Conservation (phyloP, 1,140 invertebrate species). For the Drepana arcuata region DNA sequence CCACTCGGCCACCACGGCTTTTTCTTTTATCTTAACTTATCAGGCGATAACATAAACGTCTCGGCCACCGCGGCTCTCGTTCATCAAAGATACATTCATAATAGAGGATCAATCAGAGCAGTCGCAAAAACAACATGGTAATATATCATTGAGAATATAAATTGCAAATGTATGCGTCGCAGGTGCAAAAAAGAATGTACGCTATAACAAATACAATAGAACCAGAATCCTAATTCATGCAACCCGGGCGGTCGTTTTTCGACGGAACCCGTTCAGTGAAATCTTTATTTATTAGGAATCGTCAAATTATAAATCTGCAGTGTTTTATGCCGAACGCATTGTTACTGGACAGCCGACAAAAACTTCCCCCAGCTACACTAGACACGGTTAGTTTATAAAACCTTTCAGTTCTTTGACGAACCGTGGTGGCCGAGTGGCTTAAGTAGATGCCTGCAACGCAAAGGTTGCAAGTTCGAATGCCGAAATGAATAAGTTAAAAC, state of each 20-base stretch:
- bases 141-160: slow-evolving; percentile 25
- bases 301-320: slow-evolving; percentile 53
- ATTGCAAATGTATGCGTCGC: slow-evolving; percentile 63
- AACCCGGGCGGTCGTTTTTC: slow-evolving; percentile 67
- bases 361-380: slow-evolving; percentile 9
- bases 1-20: not conserved
- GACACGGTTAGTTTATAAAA: not conserved
- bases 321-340: slow-evolving; percentile 50
- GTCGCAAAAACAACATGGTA: slow-evolving; percentile 14
- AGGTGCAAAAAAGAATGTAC: slow-evolving; percentile 70
- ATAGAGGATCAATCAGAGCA: not conserved
- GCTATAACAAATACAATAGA: slow-evolving; percentile 68
- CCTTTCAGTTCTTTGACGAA: no score
- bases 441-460: no score
- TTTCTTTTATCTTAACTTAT: not conserved
- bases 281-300: slow-evolving; percentile 71
- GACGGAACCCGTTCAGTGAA: slow-evolving; percentile 37
- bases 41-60: not conserved
- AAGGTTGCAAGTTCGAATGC: no score
- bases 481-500: no score
- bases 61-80: not conserved
- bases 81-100: not conserved
- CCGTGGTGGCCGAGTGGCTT: no score
- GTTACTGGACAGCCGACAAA: slow-evolving; percentile 32
- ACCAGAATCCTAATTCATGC: slow-evolving; percentile 52